Base-by-base conservation (phyloP, 2,113 vertebrate genomes). In the Periophthalmus modestus region DNA sequence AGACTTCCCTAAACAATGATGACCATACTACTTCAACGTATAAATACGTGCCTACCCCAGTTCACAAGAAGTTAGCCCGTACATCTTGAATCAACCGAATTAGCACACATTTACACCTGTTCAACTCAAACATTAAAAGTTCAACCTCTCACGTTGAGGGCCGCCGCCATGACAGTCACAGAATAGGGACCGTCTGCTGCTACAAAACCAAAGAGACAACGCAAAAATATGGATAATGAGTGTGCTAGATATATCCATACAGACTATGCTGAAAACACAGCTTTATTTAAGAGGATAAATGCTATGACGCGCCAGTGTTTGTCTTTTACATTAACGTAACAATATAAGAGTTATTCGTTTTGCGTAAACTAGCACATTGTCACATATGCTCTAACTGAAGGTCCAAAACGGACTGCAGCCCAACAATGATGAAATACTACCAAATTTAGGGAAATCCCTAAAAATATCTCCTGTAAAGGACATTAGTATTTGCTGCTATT, bases 371-470 rank as follows among this genome's bases (percentile, higher is more conserved):
- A 19, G 65, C 0, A 2, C 13, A 69, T 0, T 71, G 80, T 71
- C 28, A 76, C 7, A 72, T 4, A 54, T 2, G 2, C 63, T 69
- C 82, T 86, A 83, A 79, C 2, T 7, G 33, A 0, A 10, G 19
- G 47, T 74, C 63, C 65, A 43, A 39, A 6, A 15, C 63, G 28
- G 23, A 15, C 66, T 36, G 23, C n/a, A 18, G 15, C 36, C 0
- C 0, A 21, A 36, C 19, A 16, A 66, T 83, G 81, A 88, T 77
- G 88, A 82, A 84, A 88, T 52, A 4, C n/a, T 57, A 2, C 14
- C 19, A 13, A 13, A 19, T 63, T 72, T 43, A 12, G 3, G 47
- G 66, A 5, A 83, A 85, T 55, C 19, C 9, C 10, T 14, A 5
- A 59, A n/a, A 23, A 5, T 7, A 21, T 0, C 54, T 9, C 12